A percentile compares a stretch with the other conserved stretches of the same genome.
Evolutionary conservation across 2,888 invertebrate species (phyloP).

Genomic region (Pelosia muscerda): DNA sequence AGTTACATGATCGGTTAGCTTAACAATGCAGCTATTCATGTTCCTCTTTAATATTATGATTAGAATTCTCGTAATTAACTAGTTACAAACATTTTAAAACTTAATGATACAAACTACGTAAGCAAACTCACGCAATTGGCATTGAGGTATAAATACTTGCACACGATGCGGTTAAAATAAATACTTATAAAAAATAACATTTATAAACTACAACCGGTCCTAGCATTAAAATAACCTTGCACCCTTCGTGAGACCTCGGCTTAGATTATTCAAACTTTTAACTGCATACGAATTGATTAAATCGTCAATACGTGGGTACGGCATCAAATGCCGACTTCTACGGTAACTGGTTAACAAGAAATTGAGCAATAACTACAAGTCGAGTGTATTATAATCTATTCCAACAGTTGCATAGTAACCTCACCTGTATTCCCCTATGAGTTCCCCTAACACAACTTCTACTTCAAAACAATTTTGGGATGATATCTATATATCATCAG

Average conservation of each 20-base stretch:
- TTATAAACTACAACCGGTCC: neutral
- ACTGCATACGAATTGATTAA: conserved; percentile 4
- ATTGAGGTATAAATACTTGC: neutral
- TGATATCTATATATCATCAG: too few species aligned
- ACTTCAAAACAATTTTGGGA: too few species aligned
- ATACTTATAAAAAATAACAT: neutral
- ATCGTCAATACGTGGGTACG: neutral
- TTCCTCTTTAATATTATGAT: neutral
- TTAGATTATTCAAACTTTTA: neutral
- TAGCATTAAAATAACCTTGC: neutral
- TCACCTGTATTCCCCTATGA: neutral
- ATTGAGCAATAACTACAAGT: neutral
- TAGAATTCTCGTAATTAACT: conserved; percentile 1
- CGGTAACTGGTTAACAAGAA: neutral
- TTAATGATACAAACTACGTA: neutral
- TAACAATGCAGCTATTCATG: neutral
- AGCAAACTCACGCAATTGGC: neutral
- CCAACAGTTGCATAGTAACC: neutral
- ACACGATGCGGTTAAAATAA: neutral
- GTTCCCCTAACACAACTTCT: too few species aligned
- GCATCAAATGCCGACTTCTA: neutral
- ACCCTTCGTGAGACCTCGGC: conserved; percentile 1
- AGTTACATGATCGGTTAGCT: neutral
- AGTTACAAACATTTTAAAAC: neutral
- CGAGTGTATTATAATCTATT: neutral